Conservation (phyloP, 1,140 invertebrate genomes). For the Aphis gossypii region DNA sequence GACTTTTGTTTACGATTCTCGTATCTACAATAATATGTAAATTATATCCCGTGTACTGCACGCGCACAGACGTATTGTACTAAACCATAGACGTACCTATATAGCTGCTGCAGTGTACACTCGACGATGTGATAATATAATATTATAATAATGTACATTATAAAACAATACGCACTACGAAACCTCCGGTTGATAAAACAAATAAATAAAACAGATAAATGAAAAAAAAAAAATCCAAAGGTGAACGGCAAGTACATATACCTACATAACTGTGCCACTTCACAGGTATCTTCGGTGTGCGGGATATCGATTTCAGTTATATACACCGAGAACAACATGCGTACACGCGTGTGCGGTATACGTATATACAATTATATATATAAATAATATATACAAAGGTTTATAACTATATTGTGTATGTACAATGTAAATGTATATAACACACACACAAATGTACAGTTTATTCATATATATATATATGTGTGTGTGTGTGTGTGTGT, state of each 20-base stretch:
- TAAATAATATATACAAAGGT: not conserved
- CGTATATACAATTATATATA: too few species aligned
- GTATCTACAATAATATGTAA: not conserved
- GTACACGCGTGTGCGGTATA: not conserved
- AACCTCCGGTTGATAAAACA: not conserved
- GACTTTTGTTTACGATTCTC: not conserved
- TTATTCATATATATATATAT: not conserved
- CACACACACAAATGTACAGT: too few species aligned
- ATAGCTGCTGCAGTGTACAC: too few species aligned
- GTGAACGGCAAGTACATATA: not conserved
- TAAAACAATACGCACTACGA: not conserved
- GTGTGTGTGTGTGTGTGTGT: not conserved
- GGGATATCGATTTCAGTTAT: slow-evolving; percentile 29
- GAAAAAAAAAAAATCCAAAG: not conserved
- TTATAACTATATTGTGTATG: too few species aligned
- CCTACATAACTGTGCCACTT: slow-evolving; percentile 5
- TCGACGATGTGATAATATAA: not conserved
- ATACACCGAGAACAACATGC: not conserved
- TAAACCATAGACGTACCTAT: too few species aligned
- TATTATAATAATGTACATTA: not conserved
- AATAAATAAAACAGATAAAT: slow-evolving; percentile 8
- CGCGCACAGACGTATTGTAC: too few species aligned
- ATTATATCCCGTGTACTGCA: not conserved
- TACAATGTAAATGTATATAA: too few species aligned
- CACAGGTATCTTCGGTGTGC: slow-evolving; percentile 30